Evolutionary conservation across 2,888 invertebrate genomes (phyloP).

Genomic region (Monoplex corrugatus): DNA sequence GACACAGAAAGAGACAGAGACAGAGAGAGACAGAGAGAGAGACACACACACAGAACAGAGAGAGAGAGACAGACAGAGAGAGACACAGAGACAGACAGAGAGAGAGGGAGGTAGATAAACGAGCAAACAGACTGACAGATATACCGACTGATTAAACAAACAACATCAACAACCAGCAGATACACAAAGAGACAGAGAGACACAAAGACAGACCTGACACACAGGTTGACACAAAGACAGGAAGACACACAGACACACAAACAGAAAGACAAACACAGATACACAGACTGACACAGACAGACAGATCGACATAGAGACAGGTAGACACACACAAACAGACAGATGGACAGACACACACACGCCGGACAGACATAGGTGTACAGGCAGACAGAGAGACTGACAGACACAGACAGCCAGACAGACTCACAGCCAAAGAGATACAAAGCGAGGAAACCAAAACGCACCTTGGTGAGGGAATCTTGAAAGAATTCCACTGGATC

Average conservation of each 20-base stretch:
- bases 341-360: not conserved
- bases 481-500: conserved; percentile 49
- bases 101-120: not conserved
- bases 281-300: not conserved
- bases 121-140: not conserved
- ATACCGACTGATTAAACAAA: not conserved
- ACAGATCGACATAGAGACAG: not conserved
- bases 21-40: not conserved
- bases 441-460: not conserved
- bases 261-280: not conserved
- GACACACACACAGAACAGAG: not conserved
- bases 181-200: not conserved
- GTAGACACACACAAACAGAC: not conserved
- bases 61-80: not conserved
- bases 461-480: conserved; percentile 40
- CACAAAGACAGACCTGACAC: not conserved
- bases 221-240: not conserved
- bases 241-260: not conserved
- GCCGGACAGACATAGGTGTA: too few species aligned
- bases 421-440: not conserved
- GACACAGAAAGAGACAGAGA: not conserved
- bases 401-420: not conserved
- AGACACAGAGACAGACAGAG: not conserved
- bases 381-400: not conserved
- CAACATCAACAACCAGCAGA: not conserved